These are phyloP conservation scores for Neodontobutis hainanensis DNA, from an alignment of 2,113 vertebrate genomes.

Conservation along the genomic window DNA sequence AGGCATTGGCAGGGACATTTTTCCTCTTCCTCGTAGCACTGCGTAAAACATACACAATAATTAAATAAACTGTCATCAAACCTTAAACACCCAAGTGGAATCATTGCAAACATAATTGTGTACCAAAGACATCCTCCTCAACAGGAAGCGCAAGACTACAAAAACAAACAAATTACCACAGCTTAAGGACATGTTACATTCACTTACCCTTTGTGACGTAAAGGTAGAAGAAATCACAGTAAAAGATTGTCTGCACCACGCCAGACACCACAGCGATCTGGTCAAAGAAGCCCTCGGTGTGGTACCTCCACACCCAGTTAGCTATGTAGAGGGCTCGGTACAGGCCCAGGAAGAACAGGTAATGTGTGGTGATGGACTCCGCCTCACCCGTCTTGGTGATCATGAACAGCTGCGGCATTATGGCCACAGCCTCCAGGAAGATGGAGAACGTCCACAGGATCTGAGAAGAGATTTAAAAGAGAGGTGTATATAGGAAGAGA, in stretches of 20 bases:
- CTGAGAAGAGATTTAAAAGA: conserved; percentile 60
- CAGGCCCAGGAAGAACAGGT: conserved; percentile 95
- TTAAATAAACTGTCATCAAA: no score
- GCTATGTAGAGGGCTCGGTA: conserved; percentile 93
- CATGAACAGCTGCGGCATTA: conserved; percentile 98
- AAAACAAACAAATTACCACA: neutral
- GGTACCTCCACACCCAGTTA: conserved; percentile 97
- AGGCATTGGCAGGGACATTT: conserved; percentile 79
- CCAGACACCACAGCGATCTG: conserved; percentile 95
- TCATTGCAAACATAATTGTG: no score
- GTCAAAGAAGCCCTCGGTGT: conserved; percentile 92
- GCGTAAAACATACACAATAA: conserved; percentile 19
- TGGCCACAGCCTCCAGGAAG: conserved; percentile 95
- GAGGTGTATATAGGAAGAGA: no score
- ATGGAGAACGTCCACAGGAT: conserved; percentile 98
- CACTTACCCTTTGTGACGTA: conserved; percentile 90
- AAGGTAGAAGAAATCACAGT: conserved; percentile 98
- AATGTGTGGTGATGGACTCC: conserved; percentile 96
- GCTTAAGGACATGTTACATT: neutral
- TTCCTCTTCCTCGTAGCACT: conserved; percentile 78
- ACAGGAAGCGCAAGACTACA: neutral
- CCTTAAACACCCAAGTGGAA: no score
- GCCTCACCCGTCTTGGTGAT: conserved; percentile 97
- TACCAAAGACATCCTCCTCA: neutral
- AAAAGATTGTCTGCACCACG: conserved; percentile 98